A percentile compares a stretch with the other conserved stretches of the same genome.
Evolutionary conservation across 1,140 invertebrate genomes (phyloP).

Genomic region (Chrysomallon squamiferum): DNA sequence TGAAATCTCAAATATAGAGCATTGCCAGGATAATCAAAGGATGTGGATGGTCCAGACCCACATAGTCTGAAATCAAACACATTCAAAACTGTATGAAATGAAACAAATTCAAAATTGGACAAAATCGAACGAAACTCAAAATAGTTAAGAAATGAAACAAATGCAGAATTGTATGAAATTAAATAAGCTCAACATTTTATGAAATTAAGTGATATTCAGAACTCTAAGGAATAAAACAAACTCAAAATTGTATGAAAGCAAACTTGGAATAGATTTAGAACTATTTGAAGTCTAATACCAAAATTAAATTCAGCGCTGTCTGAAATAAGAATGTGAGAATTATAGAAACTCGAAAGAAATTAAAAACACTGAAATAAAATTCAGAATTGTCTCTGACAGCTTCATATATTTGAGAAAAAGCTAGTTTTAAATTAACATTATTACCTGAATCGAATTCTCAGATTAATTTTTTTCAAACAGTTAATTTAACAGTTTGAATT

Average conservation of each 20-base stretch:
- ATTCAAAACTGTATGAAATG: neutral
- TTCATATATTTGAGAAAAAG: neutral
- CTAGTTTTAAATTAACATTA: too few species aligned
- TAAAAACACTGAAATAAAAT: neutral
- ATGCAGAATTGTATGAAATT: neutral
- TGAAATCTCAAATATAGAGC: constrained; percentile 13
- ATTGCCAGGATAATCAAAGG: constrained; percentile 2
- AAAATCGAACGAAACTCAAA: neutral
- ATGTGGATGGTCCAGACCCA: constrained; percentile 7
- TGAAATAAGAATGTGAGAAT: neutral
- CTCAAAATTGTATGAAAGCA: neutral
- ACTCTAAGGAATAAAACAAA: too few species aligned
- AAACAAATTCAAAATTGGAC: too few species aligned
- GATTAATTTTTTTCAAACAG: too few species aligned
- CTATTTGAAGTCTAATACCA: too few species aligned
- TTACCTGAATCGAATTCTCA: too few species aligned
- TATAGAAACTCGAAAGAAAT: neutral
- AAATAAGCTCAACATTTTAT: neutral
- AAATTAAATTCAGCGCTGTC: too few species aligned
- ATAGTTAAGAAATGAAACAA: neutral
- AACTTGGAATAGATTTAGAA: too few species aligned
- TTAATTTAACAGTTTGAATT: too few species aligned
- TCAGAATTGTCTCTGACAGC: neutral
- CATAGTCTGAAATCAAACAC: constrained; percentile 10
- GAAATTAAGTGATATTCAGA: neutral